phyloP scores from a whole-genome alignment of 2,797 vertebrate species.

The Clarias pachynema region DNA sequence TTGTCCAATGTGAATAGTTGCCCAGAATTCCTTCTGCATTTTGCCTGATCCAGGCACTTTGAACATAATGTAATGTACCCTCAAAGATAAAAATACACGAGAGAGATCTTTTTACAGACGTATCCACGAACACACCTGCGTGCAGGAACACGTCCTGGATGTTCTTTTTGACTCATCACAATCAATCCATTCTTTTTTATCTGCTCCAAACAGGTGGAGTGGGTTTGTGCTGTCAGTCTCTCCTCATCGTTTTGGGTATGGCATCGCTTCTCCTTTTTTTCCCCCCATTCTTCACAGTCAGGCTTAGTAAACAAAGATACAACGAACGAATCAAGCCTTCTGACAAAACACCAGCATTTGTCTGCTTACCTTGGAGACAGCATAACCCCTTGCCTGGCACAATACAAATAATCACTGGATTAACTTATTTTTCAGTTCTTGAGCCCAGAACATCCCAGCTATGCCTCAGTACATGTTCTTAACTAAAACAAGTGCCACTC shows the following conservation, averaged over 20 bases:
- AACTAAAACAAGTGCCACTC: background rate
- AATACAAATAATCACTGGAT: conserved; percentile 12
- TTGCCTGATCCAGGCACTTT: background rate
- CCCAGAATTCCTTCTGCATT: conserved; percentile 25
- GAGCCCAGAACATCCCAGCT: conserved; percentile 21
- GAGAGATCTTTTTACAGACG: conserved; percentile 17
- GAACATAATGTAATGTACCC: background rate
- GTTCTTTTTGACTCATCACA: conserved; percentile 21
- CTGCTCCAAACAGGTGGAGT: conserved; percentile 29
- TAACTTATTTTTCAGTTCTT: conserved; percentile 30
- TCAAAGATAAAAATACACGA: background rate
- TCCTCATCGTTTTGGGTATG: background rate
- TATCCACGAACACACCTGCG: conserved; percentile 10
- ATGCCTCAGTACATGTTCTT: background rate
- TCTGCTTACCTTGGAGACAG: conserved; percentile 14
- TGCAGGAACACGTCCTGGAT: conserved; percentile 7
- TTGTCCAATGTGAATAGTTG: conserved; percentile 2
- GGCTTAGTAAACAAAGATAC: background rate
- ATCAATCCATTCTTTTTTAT: conserved; percentile 44
- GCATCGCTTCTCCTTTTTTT: background rate
- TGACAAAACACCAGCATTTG: background rate
- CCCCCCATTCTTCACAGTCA: background rate
- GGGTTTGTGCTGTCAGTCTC: conserved; percentile 17
- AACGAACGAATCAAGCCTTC: conserved; percentile 6
- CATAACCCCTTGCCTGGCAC: background rate